Base-by-base conservation (phyloP, 2,113 vertebrate species). In the Echinops telfairi region DNA sequence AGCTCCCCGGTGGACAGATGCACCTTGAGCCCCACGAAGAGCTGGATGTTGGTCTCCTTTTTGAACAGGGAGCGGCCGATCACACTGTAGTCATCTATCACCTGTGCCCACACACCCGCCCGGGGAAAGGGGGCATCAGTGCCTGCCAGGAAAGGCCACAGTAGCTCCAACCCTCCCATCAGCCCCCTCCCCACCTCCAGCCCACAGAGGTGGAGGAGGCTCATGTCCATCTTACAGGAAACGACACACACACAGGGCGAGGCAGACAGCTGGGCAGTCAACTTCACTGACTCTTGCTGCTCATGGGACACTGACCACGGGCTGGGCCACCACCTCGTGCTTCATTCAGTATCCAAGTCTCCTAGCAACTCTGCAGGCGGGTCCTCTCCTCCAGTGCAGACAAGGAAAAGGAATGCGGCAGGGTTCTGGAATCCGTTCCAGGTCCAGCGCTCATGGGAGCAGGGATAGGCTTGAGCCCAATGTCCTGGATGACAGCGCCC, bases 21-120 rank as follows among this genome's bases (percentile, higher is more conserved):
- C 90, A 99, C 99, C 96, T 99, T 99, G 73, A 99, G 98, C 57
- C 99, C 99, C 96, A 99, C 98, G 40, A 99, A 99, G 64, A 99
- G 98, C 97, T 99, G 99, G 86, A 99, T 98, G 98, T 99, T 99
- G 77, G 99, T 99, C 97, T 99, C 99, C 96, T 99, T 99, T 97
- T 99, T 99, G 97, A 99, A 99, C 91, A 99, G 97, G 0, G 98
- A 99, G 66, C 99, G 99, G 87, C 99, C 99, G 36, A 99, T 99
- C 96, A 99, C 98, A 0, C 98, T 99, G 97, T 98, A 98, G 97
- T 99, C 99, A 6, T 99, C 99, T 5, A 98, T 98, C 71, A 98
- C 98, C 99, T 99, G 93, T 33, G 0, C 57, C 60, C 80, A 31
- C 16, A 94, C 6, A 76, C 92, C 10, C 58, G 3, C 88, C 77